Base-by-base conservation (phyloP, 2,113 vertebrate genomes). In the Oceanodroma tethys region DNA sequence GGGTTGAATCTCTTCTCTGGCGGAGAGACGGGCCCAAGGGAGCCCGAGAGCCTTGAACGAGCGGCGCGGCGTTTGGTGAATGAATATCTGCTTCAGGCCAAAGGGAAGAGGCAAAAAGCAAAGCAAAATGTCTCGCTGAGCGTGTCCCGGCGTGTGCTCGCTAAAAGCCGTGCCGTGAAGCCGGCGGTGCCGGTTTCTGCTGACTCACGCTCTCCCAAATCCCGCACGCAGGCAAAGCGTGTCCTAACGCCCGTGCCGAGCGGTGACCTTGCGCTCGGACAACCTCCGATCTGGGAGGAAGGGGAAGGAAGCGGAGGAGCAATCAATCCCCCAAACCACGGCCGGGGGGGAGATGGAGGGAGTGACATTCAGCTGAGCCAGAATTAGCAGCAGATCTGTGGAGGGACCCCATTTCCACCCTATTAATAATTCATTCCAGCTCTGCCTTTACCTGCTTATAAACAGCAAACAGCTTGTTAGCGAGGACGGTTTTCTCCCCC, bases 351-450 rank as follows among this genome's bases (percentile, higher is more conserved):
- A 92, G 81, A 72, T 6, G 29, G 74, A 90, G 40, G 43, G 81
- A 95, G 87, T 94, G 93, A 94, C 95, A 93, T 94, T 96, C 55
- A 15, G 48, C 91, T 32, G 88, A 95, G 93, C 97, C 94, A 74
- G 94, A 96, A 98, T 98, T 98, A 97, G 97, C 96, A 94, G 87
- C 95, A 16, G 95, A 95, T 90, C 96, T 93, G 90, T 97, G 88
- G 97, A 97, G 96, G 96, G 96, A 95, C 98, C 98, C 96, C 86
- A 88, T 98, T 98, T 98, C 98, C 97, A 95, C 94, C 90, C 91
- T 84, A 98, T 99, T 98, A 98, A 99, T 98, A 98, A 98, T 99
- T 98, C 95, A 99, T 98, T 34, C 95, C 96, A 34, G 81, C 95
- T 98, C 97, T 98, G 98, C 98, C 98, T 98, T 98, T 98, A 98